These are phyloP conservation scores for Leptopilina clavipes DNA, from an alignment of 1,140 invertebrate species.

Conservation along the genomic window DNA sequence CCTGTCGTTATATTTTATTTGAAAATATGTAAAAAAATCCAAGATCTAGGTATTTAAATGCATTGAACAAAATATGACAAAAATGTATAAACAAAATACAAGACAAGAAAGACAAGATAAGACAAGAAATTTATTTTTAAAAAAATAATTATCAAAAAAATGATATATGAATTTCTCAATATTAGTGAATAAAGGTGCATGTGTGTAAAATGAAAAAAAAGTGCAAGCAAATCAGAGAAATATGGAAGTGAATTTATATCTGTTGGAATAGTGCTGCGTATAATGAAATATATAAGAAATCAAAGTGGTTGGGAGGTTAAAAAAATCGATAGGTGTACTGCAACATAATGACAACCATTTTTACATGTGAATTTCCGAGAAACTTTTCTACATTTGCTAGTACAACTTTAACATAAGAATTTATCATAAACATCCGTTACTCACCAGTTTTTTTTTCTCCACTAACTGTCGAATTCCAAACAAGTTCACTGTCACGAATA, in stretches of 20 bases:
- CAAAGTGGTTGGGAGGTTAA: constrained; percentile 33
- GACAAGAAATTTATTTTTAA: not conserved
- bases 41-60: too few species aligned
- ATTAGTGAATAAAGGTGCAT: not conserved
- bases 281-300: not conserved
- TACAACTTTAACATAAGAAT: not conserved
- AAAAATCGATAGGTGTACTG: constrained; percentile 58
- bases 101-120: too few species aligned
- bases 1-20: too few species aligned
- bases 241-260: not conserved
- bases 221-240: not conserved
- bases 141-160: constrained; percentile 1
- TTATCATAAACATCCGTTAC: constrained; percentile 30
- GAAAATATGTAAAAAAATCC: too few species aligned
- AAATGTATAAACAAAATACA: not conserved
- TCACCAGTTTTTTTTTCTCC: constrained; percentile 31
- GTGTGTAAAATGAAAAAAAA: constrained; percentile 16
- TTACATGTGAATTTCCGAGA: constrained; percentile 44
- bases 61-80: not conserved
- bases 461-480: constrained; percentile 16
- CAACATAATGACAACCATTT: constrained; percentile 50
- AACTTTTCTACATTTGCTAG: constrained; percentile 15
- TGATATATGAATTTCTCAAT: too few species aligned
- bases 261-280: not conserved
- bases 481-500: constrained; percentile 23